phyloP scores from a whole-genome alignment of 2,113 vertebrate species.

The Balaenoptera acutorostrata region DNA sequence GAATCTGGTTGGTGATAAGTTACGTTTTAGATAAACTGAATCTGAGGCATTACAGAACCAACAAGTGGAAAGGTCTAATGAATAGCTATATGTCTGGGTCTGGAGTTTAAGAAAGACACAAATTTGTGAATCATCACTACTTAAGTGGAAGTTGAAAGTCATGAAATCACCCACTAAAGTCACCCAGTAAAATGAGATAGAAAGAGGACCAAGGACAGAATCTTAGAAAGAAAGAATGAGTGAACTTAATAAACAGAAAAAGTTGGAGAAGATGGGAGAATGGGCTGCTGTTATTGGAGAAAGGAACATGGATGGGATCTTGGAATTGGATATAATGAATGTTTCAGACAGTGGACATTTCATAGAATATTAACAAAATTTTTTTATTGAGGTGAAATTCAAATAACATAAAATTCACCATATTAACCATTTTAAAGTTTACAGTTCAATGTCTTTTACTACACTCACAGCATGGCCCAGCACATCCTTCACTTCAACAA shows the following conservation, averaged over 20 bases:
- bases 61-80: background rate
- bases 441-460: background rate
- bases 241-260: background rate
- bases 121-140: background rate
- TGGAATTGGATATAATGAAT: background rate
- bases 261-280: background rate
- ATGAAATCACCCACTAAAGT: background rate
- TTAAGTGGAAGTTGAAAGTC: slow-evolving; percentile 13
- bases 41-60: background rate
- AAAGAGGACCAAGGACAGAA: background rate
- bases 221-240: background rate
- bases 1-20: background rate
- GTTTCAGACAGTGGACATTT: background rate
- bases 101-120: slow-evolving; percentile 39
- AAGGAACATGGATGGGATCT: background rate
- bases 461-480: background rate
- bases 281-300: background rate
- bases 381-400: background rate
- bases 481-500: background rate
- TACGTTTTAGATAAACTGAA: background rate
- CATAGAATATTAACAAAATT: background rate
- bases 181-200: background rate
- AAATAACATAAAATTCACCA: background rate
- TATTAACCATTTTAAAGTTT: background rate
- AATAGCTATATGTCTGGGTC: background rate